Evolutionary conservation across 1,140 invertebrate species (phyloP).

Genomic region (Neelides sp.): DNA sequence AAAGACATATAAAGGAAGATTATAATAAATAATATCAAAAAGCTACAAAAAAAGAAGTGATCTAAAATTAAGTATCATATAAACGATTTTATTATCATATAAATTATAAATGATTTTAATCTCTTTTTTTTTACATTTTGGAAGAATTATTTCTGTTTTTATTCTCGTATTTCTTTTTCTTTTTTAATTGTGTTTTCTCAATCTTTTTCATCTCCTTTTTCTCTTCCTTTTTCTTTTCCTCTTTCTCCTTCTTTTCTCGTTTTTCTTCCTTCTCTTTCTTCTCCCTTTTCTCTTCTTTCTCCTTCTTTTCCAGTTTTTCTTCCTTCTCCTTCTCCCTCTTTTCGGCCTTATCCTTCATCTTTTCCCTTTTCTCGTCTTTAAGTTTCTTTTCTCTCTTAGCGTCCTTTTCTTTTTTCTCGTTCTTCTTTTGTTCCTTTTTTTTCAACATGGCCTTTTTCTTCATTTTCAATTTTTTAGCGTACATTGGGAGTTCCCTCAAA

Average conservation of each 20-base stretch:
- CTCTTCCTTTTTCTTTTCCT: too few relatives aligned
- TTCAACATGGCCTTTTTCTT: constrained; percentile 32
- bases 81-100: not conserved
- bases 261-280: constrained; percentile 20
- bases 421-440: constrained; percentile 33
- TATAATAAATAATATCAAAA: not conserved
- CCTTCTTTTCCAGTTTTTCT: constrained; percentile 13
- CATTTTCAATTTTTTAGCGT: constrained; percentile 31
- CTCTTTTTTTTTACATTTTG: not conserved
- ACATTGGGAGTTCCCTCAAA: constrained; percentile 26
- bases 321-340: constrained; percentile 9
- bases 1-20: not conserved
- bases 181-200: too few relatives aligned
- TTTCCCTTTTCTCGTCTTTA: constrained; percentile 34
- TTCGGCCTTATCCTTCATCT: constrained; percentile 21
- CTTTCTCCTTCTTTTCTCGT: too few relatives aligned
- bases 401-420: constrained; percentile 34
- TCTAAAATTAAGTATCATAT: not conserved
- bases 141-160: not conserved
- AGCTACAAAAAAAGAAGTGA: not conserved
- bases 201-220: too few relatives aligned
- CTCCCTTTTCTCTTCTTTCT: not conserved
- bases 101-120: not conserved
- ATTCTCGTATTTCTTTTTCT: not conserved
- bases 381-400: constrained; percentile 21